phyloP scores from a whole-genome alignment of 1,140 invertebrate species.

The Melipona quadrifasciata region DNA sequence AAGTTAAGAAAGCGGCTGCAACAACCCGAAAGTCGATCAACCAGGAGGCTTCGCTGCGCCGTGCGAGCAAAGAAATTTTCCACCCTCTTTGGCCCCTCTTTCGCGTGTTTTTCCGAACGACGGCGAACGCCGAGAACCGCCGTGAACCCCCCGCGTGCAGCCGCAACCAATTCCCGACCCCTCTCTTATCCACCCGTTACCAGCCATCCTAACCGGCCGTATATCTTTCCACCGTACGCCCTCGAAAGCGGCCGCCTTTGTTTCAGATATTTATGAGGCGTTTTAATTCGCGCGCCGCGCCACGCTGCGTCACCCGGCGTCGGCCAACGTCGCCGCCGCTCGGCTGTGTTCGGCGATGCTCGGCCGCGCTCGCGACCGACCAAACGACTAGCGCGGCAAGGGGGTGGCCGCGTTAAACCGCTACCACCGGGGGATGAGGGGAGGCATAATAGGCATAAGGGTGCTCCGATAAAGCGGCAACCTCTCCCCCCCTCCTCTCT shows the following conservation, averaged over 20 bases:
- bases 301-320: constrained; percentile 61
- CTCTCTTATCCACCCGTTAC: constrained; percentile 63
- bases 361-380: constrained; percentile 35
- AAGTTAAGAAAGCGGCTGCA: too few relatives aligned
- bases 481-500: not conserved
- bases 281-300: constrained; percentile 81
- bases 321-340: constrained; percentile 20
- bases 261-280: constrained; percentile 83
- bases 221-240: constrained; percentile 80
- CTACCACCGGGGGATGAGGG: constrained; percentile 51
- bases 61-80: constrained; percentile 26
- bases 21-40: too few relatives aligned
- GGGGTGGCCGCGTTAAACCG: constrained; percentile 47
- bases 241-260: constrained; percentile 81
- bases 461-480: constrained; percentile 76
- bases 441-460: constrained; percentile 79
- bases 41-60: not conserved
- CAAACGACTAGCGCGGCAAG: constrained; percentile 11
- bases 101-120: constrained; percentile 38
- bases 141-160: constrained; percentile 15
- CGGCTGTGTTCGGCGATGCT: not conserved
- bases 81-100: not conserved
- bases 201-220: constrained; percentile 73
- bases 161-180: constrained; percentile 22
- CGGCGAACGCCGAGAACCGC: constrained; percentile 28